phyloP scores from a whole-genome alignment of 2,113 vertebrate genomes.

The Aspiorhynchus laticeps region DNA sequence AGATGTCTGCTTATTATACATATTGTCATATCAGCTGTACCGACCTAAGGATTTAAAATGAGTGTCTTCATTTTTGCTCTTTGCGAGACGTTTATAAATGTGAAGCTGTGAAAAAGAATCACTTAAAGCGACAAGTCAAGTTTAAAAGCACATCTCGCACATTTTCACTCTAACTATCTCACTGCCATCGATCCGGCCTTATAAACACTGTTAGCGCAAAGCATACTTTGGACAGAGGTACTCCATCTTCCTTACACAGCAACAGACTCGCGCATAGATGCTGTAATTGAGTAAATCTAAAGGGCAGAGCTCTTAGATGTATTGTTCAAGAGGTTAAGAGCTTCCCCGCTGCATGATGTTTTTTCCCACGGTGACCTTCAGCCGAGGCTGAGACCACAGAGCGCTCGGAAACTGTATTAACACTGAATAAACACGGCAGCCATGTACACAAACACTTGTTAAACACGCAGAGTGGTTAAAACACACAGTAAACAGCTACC shows the following conservation, averaged over 20 bases:
- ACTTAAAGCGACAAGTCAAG: neutral
- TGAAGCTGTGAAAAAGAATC: neutral
- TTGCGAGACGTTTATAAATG: neutral
- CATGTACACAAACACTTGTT: slow-evolving; percentile 22
- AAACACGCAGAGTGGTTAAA: slow-evolving; percentile 38
- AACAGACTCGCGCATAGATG: neutral
- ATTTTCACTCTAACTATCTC: slow-evolving; percentile 8
- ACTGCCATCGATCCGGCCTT: neutral
- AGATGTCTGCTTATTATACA: slow-evolving; percentile 14
- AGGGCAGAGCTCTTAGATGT: slow-evolving; percentile 43
- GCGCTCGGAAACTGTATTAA: slow-evolving; percentile 24
- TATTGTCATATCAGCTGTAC: slow-evolving; percentile 12
- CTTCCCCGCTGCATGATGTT: slow-evolving; percentile 34
- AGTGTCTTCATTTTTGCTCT: neutral
- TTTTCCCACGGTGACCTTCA: slow-evolving; percentile 44
- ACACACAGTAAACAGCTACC: slow-evolving; percentile 25
- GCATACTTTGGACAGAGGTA: slow-evolving; percentile 24
- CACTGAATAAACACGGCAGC: neutral
- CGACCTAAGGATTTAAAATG: neutral
- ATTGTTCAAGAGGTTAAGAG: slow-evolving; percentile 51
- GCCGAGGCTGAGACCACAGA: slow-evolving; percentile 9
- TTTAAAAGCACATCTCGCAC: neutral
- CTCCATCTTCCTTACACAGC: neutral
- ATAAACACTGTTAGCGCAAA: neutral
- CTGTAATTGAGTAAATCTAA: slow-evolving; percentile 44